Evolutionary conservation across 2,888 invertebrate genomes (phyloP), one percentile per base, ranked within the genome.

Genomic region (Pheosia tremula): DNA sequence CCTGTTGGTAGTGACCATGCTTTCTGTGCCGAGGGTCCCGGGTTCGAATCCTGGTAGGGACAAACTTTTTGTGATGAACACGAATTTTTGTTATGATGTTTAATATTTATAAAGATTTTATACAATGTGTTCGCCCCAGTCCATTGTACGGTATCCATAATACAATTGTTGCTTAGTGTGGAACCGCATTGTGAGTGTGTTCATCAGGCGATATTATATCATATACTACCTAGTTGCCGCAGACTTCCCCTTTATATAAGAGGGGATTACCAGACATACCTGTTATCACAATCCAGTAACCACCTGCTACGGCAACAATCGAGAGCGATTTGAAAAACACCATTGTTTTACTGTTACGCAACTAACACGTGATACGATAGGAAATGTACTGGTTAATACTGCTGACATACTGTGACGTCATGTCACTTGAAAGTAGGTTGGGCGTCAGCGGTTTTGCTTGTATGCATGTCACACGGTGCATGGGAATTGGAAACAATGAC

Each of bases 331-430:
- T 56, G 36, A 45, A 56, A 56, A 56, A 56, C 56, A 56, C 45
- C 56, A 56, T 56, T 56, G 56, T 56, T 56, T 24, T 56, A 36
- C 11, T 5, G 45, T 56, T 56, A 36, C 56, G 56, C 56, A 56
- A 56, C 36, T n/a, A 39, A 43, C 56, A 56, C 56, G 56, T 56
- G 56, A 56, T 45, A 43, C 55, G n/a, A 7, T 56, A 56, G 56
- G 43, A 56, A 56, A 56, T 56, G 56, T 45, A 56, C 56, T 45
- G 56, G 39, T 39, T 45, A 56, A 45, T 45, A 36, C 45, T 56
- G 56, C 56, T 56, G 45, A 56, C 39, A 13, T 3, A 3, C 1
- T 5, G 4, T 56, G 45, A 56, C 43, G 56, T 45, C 24, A 56
- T 41, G 41, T 11, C 54, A 54, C 11, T 56, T 43, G 56, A 41